phyloP scores from a whole-genome alignment of 2,888 invertebrate genomes.

The Leptinotarsa rubiginosa region DNA sequence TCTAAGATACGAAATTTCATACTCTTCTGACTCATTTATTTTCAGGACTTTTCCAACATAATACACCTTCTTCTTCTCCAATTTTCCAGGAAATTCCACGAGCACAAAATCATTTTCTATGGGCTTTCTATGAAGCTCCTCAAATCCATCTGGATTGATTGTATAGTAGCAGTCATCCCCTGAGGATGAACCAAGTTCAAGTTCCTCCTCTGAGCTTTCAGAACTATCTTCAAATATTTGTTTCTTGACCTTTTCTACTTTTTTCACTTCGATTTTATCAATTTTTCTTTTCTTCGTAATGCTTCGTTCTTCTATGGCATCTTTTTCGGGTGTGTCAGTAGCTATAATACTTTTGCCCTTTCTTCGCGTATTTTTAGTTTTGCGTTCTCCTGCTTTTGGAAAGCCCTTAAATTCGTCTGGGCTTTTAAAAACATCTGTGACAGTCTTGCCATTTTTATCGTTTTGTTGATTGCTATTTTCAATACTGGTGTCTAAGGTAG shows the following conservation, averaged over 20 bases:
- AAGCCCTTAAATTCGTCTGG: constrained; percentile 35
- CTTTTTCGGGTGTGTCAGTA: constrained; percentile 36
- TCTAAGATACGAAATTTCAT: constrained; percentile 20
- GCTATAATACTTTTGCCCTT: constrained; percentile 39
- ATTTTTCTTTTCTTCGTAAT: constrained; percentile 19
- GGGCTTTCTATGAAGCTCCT: constrained; percentile 24
- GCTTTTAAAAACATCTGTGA: background rate
- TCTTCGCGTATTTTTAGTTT: constrained; percentile 27
- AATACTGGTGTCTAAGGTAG: too few species aligned
- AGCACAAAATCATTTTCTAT: constrained; percentile 30
- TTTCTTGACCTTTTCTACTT: constrained; percentile 28
- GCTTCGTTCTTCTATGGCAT: constrained; percentile 31
- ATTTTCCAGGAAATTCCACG: constrained; percentile 28
- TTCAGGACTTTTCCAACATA: constrained; percentile 28
- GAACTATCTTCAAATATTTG: constrained; percentile 27
- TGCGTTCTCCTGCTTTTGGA: constrained; percentile 34
- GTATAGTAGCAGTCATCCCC: constrained; percentile 25
- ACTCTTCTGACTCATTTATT: constrained; percentile 25
- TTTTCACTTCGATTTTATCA: constrained; percentile 23
- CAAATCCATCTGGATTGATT: constrained; percentile 31
- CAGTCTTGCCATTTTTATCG: too few species aligned
- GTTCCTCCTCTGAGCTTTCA: constrained; percentile 27
- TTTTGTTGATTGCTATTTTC: too few species aligned
- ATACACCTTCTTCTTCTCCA: constrained; percentile 26
- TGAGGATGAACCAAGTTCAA: constrained; percentile 25